Evolutionary conservation across 92 coral and sea anemone genomes (phyloP).

Genomic region (Anthopleura xanthogrammica): DNA sequence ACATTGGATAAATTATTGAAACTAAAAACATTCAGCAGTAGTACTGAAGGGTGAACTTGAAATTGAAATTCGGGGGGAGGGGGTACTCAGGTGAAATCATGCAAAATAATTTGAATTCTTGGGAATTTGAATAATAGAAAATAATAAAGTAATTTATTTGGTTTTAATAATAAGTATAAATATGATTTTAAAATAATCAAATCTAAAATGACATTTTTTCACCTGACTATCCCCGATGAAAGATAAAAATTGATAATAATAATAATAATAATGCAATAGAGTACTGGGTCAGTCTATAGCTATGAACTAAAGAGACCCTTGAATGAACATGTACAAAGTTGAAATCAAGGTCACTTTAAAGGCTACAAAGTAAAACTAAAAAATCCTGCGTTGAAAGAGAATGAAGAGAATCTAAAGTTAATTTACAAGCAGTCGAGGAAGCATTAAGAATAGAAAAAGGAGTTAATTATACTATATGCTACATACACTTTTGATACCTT

Average conservation of each 20-base stretch:
- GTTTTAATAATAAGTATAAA: not conserved
- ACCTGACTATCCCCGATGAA: not conserved
- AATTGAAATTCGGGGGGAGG: not conserved
- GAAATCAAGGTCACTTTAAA: not conserved
- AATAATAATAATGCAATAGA: not conserved
- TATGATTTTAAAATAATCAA: not conserved
- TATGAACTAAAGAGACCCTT: not conserved
- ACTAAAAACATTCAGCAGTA: not conserved
- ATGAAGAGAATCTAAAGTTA: constrained; percentile 10
- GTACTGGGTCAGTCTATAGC: not conserved
- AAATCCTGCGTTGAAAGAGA: constrained; percentile 13
- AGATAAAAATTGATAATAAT: not conserved
- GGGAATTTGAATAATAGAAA: not conserved
- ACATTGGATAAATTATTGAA: not conserved
- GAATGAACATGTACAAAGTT: constrained; percentile 18
- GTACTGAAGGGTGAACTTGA: not conserved
- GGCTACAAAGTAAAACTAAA: constrained; percentile 31
- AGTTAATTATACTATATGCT: not conserved
- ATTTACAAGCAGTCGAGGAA: constrained; percentile 20
- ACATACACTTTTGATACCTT: constrained; percentile 14
- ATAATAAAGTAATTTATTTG: not conserved
- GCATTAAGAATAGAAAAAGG: constrained; percentile 31
- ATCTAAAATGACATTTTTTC: not conserved
- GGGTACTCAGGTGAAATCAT: not conserved
- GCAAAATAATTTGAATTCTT: not conserved